These are phyloP conservation scores for Xestia ashworthii DNA, from an alignment of 2,888 invertebrate species.

Conservation along the genomic window DNA sequence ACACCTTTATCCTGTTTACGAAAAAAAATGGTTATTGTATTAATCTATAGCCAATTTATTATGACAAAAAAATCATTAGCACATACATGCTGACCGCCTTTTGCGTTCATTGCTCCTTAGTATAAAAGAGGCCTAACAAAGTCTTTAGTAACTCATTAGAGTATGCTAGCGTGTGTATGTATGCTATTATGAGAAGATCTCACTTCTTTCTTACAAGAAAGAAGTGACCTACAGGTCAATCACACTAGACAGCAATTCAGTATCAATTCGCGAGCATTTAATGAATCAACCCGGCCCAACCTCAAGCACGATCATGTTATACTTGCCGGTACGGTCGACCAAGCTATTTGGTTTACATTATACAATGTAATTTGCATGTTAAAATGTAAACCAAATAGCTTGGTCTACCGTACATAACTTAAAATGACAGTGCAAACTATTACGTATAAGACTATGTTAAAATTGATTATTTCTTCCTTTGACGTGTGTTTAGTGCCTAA, in stretches of 20 bases:
- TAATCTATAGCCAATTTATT: neutral
- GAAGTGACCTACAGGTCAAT: no score
- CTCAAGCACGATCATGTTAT: no score
- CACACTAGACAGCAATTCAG: constrained; percentile 5
- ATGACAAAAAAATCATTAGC: constrained; percentile 37
- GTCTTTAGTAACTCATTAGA: constrained; percentile 25
- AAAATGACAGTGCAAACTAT: neutral
- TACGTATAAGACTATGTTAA: constrained; percentile 4
- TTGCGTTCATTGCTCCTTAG: constrained; percentile 38
- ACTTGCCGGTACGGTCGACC: no score
- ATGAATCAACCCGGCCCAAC: neutral
- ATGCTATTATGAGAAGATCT: constrained; percentile 21
- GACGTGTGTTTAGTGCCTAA: no score
- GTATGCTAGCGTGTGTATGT: constrained; percentile 15
- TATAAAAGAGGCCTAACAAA: constrained; percentile 39
- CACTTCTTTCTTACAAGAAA: constrained; percentile 5
- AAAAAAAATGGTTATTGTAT: neutral
- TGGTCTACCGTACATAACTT: no score
- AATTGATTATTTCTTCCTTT: constrained; percentile 18
- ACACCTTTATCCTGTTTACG: neutral
- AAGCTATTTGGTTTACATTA: no score
- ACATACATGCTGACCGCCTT: constrained; percentile 24
- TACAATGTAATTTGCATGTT: no score
- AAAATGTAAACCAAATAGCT: no score
- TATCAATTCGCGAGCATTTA: neutral